Conservation (phyloP, 2,113 vertebrate species). For the Lophochroa leadbeateri region DNA sequence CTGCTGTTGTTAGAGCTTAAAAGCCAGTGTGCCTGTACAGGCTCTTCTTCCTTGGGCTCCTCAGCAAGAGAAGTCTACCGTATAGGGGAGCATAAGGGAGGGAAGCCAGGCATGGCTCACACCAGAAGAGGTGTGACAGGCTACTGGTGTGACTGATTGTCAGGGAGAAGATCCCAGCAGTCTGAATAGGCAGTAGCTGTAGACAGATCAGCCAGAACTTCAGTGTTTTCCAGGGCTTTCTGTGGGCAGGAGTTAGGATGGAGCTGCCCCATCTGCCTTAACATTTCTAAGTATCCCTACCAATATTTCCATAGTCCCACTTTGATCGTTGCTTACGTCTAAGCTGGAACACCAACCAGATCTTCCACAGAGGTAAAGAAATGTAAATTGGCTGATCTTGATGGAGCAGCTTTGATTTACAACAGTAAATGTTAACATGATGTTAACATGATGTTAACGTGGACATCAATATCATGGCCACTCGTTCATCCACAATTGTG, state of each 20-base stretch:
- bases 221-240: neutral
- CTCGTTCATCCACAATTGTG: rapidly evolving
- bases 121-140: neutral
- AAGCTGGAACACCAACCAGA: neutral
- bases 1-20: neutral
- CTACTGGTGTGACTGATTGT: neutral
- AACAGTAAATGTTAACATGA: neutral
- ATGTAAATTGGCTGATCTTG: neutral
- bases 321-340: neutral
- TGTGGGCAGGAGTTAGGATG: neutral
- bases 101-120: neutral
- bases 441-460: neutral
- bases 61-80: neutral
- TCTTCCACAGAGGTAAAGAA: neutral
- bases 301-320: neutral
- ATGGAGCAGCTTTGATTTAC: neutral
- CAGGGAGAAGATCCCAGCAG: neutral
- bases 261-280: neutral
- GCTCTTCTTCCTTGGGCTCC: neutral
- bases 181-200: neutral
- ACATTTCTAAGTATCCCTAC: neutral
- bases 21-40: neutral
- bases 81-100: neutral
- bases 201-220: neutral
- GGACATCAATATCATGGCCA: neutral